Base-by-base conservation (phyloP, 1,140 invertebrate genomes). In the Holcopasites calliopsidis region DNA sequence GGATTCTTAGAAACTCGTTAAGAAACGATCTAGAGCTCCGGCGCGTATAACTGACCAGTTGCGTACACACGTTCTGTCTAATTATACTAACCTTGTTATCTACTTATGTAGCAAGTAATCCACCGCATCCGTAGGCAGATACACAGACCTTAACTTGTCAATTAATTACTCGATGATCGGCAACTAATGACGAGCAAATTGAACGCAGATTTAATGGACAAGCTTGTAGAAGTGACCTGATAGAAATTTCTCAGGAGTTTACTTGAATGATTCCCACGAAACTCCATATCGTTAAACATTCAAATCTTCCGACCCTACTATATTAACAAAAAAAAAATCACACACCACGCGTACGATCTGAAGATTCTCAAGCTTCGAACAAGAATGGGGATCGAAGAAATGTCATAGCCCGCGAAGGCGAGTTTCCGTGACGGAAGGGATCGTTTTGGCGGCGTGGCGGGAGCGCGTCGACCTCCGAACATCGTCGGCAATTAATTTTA, bases 401-500 rank as follows among this genome's bases (percentile, higher is more conserved):
- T 82, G 81, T 79, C 81, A 81, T 65, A 73, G 78, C 74, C 70
- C 74, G 80, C 54, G 64, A 78, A 73, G n/a, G n/a, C 69, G 40
- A 62, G 44, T 62, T 62, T 62, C 40, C 60, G n/a, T n/a, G n/a
- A n/a, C n/a, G n/a, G n/a, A n/a, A n/a, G n/a, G n/a, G n/a, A n/a
- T n/a, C n/a, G n/a, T n/a, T n/a, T n/a, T n/a, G n/a, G n/a, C n/a
- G n/a, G n/a, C n/a, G n/a, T n/a, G n/a, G n/a, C n/a, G n/a, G n/a
- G n/a, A n/a, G n/a, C n/a, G 66, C 76, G 74, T 83, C 77, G 75
- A 65, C 77, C 73, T 83, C 81, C n/a, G 80, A 84, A 83, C 79
- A 84, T 81, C 83, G 77, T 77, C 80, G 74, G 87, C 87, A 87
- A 90, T 91, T 91, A 90, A 90, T 89, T 88, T 84, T 86, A 82